A percentile compares a stretch with the other conserved stretches of the same genome.
Conservation (phyloP, 2,888 invertebrate species). For the Tetranychus piercei region DNA sequence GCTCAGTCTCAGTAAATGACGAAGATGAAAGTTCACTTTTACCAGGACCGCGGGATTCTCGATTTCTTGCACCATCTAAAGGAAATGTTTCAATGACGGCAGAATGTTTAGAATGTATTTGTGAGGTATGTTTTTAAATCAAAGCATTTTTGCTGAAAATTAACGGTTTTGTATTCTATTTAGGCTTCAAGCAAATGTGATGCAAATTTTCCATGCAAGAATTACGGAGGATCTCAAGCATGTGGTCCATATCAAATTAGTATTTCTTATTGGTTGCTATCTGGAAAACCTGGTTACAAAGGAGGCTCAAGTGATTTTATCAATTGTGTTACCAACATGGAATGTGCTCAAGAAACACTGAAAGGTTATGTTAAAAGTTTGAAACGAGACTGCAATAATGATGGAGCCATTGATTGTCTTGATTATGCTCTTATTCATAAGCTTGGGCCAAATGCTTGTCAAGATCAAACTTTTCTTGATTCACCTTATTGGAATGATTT, state of each 20-base stretch:
- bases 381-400: conserved; percentile 25
- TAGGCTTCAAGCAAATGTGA: conserved; percentile 32
- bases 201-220: conserved; percentile 41
- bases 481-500: conserved; percentile 26
- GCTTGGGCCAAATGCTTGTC: conserved; percentile 24
- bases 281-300: conserved; percentile 10
- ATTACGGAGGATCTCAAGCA: conserved; percentile 34
- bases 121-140: conserved; percentile 19
- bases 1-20: background rate
- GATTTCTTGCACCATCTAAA: background rate
- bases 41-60: background rate
- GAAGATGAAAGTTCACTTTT: background rate
- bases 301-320: conserved; percentile 6
- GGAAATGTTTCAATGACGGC: background rate
- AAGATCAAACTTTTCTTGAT: conserved; percentile 21
- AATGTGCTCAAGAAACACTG: conserved; percentile 1
- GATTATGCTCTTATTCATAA: conserved; percentile 27
- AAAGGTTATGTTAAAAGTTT: background rate
- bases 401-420: conserved; percentile 23
- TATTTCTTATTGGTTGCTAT: background rate
- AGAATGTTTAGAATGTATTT: conserved; percentile 21
- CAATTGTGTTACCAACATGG: background rate
- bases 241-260: conserved; percentile 13
- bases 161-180: background rate
- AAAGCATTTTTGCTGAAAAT: background rate